These are phyloP conservation scores for Druon quercuslanigerum DNA, from an alignment of 1,140 invertebrate genomes.

Conservation along the genomic window DNA sequence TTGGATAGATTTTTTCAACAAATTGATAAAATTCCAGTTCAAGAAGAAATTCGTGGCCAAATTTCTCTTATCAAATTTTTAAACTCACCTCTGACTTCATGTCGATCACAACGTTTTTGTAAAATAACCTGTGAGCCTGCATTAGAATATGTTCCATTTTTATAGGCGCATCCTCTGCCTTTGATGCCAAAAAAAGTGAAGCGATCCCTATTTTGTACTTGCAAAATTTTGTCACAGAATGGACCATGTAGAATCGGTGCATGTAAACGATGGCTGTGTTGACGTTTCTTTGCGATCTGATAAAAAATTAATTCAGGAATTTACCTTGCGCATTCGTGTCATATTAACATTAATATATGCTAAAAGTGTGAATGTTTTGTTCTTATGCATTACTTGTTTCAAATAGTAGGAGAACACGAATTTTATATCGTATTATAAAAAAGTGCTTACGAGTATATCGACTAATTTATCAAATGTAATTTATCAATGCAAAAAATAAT, in stretches of 20 bases:
- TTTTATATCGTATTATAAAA: too few relatives aligned
- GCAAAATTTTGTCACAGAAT: slow-evolving; percentile 89
- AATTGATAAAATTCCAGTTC: too few relatives aligned
- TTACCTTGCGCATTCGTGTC: neutral
- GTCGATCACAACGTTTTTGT: slow-evolving; percentile 79
- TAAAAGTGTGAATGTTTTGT: too few relatives aligned
- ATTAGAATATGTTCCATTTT: slow-evolving; percentile 96
- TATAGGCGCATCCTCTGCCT: slow-evolving; percentile 96
- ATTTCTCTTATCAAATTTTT: too few relatives aligned
- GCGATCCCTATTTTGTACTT: slow-evolving; percentile 86
- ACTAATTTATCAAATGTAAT: too few relatives aligned
- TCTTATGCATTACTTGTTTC: too few relatives aligned
- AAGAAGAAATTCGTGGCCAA: too few relatives aligned
- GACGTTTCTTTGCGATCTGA: slow-evolving; percentile 84
- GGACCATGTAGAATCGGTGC: slow-evolving; percentile 96
- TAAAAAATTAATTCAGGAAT: slow-evolving; percentile 1
- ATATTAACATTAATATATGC: too few relatives aligned
- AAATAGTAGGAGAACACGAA: too few relatives aligned
- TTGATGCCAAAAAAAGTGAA: slow-evolving; percentile 92
- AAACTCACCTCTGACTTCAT: slow-evolving; percentile 80
- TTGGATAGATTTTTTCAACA: too few relatives aligned
- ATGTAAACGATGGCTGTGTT: slow-evolving; percentile 97
- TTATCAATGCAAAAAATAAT: too few relatives aligned
- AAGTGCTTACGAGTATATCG: too few relatives aligned
- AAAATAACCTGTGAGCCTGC: slow-evolving; percentile 87